Base-by-base conservation (phyloP, 2,888 invertebrate species). In the Exocentrus adspersus region DNA sequence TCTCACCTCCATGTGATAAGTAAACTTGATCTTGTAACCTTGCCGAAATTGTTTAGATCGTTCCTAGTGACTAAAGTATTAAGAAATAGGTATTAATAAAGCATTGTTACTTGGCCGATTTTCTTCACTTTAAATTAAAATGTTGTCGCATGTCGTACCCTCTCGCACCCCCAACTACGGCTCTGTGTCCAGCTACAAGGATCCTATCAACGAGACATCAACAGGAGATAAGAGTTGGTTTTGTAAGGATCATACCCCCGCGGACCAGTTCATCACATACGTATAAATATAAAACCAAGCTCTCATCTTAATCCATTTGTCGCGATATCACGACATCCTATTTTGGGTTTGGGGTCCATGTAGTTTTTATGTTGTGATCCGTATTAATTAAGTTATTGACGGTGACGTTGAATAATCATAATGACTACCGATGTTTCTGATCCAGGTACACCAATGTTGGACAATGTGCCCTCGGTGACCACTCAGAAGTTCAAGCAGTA, bases 401-500 rank as follows among this genome's bases (percentile, higher is more conserved):
- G 16, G 19, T 41, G 7, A n/a, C 12, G 14, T 12, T 48, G n/a
- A 41, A 59, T 20, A 50, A 51, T 9, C 41, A 48, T 59, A 41
- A 59, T 20, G 42, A 51, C 3, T 30, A 59, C 50, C 50, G 28
- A 50, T n/a, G n/a, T n/a, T 59, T 59, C 42, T 50, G 59, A 59
- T 48, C n/a, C 24, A 59, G 59, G 50, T 17, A 41, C 58, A 24
- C 69, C 71, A 32, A 71, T 71, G 71, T 54, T 71, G 19, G 21
- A 45, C 3, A 21, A 19, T 6, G 43, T 51, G 7, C 20, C 42
- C 5, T 30, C n/a, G 14, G 20, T 57, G 20, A 16, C 60, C 7
- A 60, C 64, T 2, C 46, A 54, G 61, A 71, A 66, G 21, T 52
- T 71, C 21, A 64, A 64, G 57, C 73, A 73, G 50, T 73, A 73